These are phyloP conservation scores for Theropithecus gelada DNA, from an alignment of 2,113 vertebrate genomes.

Conservation along the genomic window DNA sequence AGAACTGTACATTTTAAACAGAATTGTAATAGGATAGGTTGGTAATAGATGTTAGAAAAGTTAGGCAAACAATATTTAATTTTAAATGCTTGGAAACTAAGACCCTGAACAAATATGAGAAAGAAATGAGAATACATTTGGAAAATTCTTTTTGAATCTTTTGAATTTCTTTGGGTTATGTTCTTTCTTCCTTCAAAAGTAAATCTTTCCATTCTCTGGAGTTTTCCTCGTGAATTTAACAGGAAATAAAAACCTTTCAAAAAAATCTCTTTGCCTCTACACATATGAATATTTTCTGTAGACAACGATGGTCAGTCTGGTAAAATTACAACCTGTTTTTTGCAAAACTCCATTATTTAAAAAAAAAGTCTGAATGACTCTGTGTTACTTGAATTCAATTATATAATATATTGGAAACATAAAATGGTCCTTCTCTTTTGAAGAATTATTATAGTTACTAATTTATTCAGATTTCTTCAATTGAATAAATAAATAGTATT, in stretches of 20 bases:
- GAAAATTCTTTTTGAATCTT: neutral
- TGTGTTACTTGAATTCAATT: neutral
- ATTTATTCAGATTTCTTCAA: neutral
- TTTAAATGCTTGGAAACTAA: neutral
- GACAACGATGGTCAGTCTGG: neutral
- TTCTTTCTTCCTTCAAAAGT: neutral
- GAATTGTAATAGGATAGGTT: neutral
- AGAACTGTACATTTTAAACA: conserved; percentile 8
- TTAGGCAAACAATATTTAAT: neutral
- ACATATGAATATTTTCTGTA: neutral
- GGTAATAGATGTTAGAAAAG: neutral
- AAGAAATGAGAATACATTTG: neutral
- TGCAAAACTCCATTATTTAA: neutral
- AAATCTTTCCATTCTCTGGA: neutral
- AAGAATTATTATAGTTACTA: neutral
- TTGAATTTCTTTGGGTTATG: neutral
- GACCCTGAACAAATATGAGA: neutral
- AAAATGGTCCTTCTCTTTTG: neutral
- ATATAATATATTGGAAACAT: neutral
- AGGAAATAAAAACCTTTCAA: neutral
- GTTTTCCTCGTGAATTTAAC: neutral
- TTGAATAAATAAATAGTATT: neutral
- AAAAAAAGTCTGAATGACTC: neutral
- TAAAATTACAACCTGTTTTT: neutral
- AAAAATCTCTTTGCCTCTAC: neutral